Evolutionary conservation across 2,888 invertebrate genomes (phyloP).

Genomic region (Apeira syringaria): DNA sequence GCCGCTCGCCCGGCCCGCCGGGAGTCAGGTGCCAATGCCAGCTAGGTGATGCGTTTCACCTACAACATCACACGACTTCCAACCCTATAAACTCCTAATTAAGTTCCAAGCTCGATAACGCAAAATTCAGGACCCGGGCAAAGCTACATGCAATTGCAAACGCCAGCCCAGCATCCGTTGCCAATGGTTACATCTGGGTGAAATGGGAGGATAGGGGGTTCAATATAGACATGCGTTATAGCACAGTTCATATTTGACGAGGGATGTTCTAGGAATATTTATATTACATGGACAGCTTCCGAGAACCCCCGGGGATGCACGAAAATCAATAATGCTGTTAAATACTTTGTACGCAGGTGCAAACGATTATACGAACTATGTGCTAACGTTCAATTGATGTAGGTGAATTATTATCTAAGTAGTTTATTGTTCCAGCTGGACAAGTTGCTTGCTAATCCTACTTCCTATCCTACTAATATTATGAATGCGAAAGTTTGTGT

Average conservation of each 20-base stretch:
- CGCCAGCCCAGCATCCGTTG: conserved; percentile 45
- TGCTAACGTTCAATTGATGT: no score
- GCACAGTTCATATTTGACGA: conserved; percentile 61
- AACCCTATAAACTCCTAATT: conserved; percentile 31
- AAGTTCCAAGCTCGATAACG: conserved; percentile 20
- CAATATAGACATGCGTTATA: conserved; percentile 46
- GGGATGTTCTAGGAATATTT: conserved; percentile 53
- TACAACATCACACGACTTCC: conserved; percentile 35
- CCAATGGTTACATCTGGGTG: conserved; percentile 56
- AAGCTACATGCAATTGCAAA: conserved; percentile 43
- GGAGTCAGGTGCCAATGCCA: conserved; percentile 47
- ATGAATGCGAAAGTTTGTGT: no score
- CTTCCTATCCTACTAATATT: no score
- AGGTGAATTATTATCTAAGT: no score
- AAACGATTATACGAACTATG: conserved; percentile 20
- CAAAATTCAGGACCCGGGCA: conserved; percentile 34
- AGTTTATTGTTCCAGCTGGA: no score
- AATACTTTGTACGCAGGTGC: conserved; percentile 35
- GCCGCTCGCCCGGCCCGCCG: conserved; percentile 36
- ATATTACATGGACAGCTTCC: conserved; percentile 46
- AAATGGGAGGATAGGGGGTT: conserved; percentile 36
- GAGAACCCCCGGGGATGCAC: conserved; percentile 40
- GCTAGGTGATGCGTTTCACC: conserved; percentile 52
- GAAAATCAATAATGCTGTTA: conserved; percentile 45
- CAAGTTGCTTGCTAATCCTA: no score